Evolutionary conservation across 2,113 vertebrate genomes (phyloP), one percentile per base, ranked within the genome.

Genomic region (Gorsachius goisagi): DNA sequence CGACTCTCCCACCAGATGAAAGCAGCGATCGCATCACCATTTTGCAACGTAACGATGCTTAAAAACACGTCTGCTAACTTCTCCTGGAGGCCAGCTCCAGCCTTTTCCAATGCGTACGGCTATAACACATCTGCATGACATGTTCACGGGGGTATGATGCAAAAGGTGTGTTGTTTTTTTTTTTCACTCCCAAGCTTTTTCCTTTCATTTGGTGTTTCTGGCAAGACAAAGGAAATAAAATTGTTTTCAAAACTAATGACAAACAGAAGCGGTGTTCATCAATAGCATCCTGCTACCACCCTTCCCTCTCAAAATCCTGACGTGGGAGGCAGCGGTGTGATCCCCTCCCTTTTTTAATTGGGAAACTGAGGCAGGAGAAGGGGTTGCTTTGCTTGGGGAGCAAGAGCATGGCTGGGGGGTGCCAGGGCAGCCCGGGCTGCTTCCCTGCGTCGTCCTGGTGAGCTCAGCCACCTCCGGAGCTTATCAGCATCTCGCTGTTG

Each of bases 381-480:
- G 32, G 17, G 3, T 8, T 75, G 35, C 47, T 83, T n/a, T 66
- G 15, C 32, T 45, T 9, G 1, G 39, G 16, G 15, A 68, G 27
- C 33, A 18, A 23, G n/a, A 30, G 17, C 45, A 8, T 0, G 7
- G 8, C 24, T 0, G 0, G 9, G 30, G 30, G 6, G 1, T 44
- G 26, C 14, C 6, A 7, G 52, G 52, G 19, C n/a, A 73, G 28
- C 16, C 56, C 6, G 2, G 39, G 23, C 76, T 75, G 58, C 45
- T 11, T 60, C 53, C 15, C 28, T 17, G 0, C 58, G 37, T 49
- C 83, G 30, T 62, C 47, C 69, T 6, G 3, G 14, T 9, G 58
- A 75, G 47, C 9, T 59, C 91, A 80, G 44, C 52, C 73, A 55
- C 78, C 59, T 28, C 74, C 3, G 1, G 39, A 55, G 50, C 3